Base-by-base conservation (phyloP, 1,140 invertebrate genomes). In the Aphelinus certus region DNA sequence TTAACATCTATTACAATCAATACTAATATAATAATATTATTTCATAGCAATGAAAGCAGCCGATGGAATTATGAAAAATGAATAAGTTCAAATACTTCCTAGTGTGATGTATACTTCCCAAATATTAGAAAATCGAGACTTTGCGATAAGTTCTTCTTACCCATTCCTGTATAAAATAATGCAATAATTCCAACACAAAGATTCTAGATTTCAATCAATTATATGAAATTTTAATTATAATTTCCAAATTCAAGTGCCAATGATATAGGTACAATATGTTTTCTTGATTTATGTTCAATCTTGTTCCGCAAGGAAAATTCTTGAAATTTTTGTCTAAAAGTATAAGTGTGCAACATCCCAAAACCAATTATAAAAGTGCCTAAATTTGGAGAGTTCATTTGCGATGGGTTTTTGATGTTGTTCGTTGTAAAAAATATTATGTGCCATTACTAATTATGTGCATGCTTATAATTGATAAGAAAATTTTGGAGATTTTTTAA, bases 31-130 rank as follows among this genome's bases (percentile, higher is more conserved):
- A 26, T 73, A 64, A 67, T 62, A 48, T 48, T 66, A 76, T 75
- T 70, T 77, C 48, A n/a, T 84, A 87, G 85, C 81, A 56, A 61
- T 82, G 1, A 86, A 82, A 81, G 81, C 78, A 48, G 81, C 85
- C 57, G 68, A 66, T 56, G 78, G 76, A n/a, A 76, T 79, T 9
- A 79, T 80, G 45, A 85, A 86, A 47, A 77, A 81, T 45, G 85
- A 87, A 64, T 86, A 79, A 76, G 6, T 61, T 53, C 6, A 55
- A n/a, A 43, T 58, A 43, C 51, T 74, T 71, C 10, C 63, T 76
- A 77, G 7, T 5, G 61, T 77, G 61, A 71, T 62, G 62, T 60
- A 71, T n/a, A 72, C 7, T 73, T 69, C 69, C 75, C 71, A 73
- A 73, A 73, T 73, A 65, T 73, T 76, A 73, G 61, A 60, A 76